Conservation (phyloP, 2,113 vertebrate genomes). For the Mustela nigripes region DNA sequence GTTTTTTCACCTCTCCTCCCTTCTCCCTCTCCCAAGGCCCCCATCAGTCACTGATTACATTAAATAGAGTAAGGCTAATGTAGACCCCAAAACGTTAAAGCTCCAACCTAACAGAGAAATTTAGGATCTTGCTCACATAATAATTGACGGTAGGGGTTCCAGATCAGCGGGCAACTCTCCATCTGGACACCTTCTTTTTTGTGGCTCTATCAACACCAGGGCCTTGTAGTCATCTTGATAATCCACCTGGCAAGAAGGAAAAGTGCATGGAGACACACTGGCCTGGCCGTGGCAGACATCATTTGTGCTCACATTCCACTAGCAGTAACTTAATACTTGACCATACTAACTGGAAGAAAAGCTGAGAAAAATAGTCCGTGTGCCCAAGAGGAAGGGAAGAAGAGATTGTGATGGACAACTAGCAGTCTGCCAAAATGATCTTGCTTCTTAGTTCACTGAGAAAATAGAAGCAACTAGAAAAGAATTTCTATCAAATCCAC, state of each 20-base stretch:
- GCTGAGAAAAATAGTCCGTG: background rate
- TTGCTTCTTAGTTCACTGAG: conserved; percentile 3
- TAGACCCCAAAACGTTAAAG: background rate
- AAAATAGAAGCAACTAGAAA: conserved; percentile 52
- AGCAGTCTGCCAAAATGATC: background rate
- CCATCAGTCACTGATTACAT: background rate
- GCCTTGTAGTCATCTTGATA: background rate
- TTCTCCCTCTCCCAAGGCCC: background rate
- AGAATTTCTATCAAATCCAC: background rate
- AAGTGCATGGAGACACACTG: background rate
- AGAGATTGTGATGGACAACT: background rate
- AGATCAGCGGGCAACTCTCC: background rate
- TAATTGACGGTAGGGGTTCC: background rate
- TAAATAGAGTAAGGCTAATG: background rate
- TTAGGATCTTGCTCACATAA: background rate
- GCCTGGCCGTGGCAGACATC: background rate
- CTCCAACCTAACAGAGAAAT: background rate
- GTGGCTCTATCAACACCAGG: background rate
- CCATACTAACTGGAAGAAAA: background rate
- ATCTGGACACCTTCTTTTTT: background rate
- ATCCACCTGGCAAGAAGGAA: conserved; percentile 28
- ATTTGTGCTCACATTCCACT: background rate
- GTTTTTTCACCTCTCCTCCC: background rate
- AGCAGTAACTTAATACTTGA: background rate
- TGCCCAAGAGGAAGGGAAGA: background rate